Evolutionary conservation across 2,797 vertebrate species (phyloP).

Genomic region (Erithacus rubecula): DNA sequence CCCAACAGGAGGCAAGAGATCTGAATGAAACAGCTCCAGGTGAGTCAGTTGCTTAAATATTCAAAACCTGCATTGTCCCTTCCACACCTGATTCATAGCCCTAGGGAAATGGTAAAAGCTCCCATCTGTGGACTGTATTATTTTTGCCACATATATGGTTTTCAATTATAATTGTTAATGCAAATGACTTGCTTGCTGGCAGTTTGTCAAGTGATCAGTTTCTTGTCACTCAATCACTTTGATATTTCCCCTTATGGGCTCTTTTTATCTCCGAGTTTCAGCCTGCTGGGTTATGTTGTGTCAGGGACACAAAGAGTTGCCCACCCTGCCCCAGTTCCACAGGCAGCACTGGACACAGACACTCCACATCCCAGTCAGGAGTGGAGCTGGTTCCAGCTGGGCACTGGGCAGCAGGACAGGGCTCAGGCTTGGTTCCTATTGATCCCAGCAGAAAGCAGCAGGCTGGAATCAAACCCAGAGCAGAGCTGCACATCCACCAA

Average conservation of each 20-base stretch:
- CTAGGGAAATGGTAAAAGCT: not conserved
- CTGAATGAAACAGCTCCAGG: not conserved
- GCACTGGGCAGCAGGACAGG: too few species aligned
- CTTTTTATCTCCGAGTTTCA: not conserved
- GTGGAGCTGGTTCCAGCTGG: not conserved
- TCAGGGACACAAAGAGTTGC: not conserved
- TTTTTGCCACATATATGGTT: not conserved
- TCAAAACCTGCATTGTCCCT: not conserved
- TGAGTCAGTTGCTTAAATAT: not conserved
- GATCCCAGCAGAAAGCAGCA: not conserved
- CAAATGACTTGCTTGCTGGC: not conserved
- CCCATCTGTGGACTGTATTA: fast-evolving
- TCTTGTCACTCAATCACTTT: not conserved
- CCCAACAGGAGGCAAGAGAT: not conserved
- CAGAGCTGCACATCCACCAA: not conserved
- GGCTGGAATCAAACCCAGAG: not conserved
- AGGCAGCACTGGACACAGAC: not conserved
- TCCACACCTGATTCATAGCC: not conserved
- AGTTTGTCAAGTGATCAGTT: not conserved
- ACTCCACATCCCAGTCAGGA: not conserved
- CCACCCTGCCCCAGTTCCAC: not conserved
- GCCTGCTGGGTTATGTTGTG: not conserved
- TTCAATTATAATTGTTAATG: not conserved
- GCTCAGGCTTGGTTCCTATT: fast-evolving
- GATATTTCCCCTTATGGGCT: not conserved